A percentile compares a stretch with the other conserved stretches of the same genome.
phyloP scores from a whole-genome alignment of 2,888 invertebrate species.

The Mythimna lalbum region DNA sequence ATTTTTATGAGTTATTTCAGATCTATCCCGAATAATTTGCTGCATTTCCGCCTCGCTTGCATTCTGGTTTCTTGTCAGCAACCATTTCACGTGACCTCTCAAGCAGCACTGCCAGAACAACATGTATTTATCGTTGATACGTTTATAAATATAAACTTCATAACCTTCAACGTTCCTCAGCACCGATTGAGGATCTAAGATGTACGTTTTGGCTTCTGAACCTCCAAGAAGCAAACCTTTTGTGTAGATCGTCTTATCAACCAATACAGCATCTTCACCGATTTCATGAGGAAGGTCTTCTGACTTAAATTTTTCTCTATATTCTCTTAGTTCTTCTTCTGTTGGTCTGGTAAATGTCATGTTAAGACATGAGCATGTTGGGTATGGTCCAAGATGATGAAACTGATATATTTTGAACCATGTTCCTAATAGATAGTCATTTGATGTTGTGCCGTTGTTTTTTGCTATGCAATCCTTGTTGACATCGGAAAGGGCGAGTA shows the following conservation, averaged over 20 bases:
- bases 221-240: constrained; percentile 42
- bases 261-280: constrained; percentile 5
- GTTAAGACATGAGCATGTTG: constrained; percentile 28
- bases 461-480: constrained; percentile 37
- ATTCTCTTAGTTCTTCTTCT: constrained; percentile 20
- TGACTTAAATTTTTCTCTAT: constrained; percentile 28
- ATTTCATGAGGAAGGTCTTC: constrained; percentile 34
- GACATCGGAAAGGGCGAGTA: constrained; percentile 27
- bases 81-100: constrained; percentile 27
- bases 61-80: constrained; percentile 18
- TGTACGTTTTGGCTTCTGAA: constrained; percentile 37
- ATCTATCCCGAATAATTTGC: constrained; percentile 14
- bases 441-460: constrained; percentile 29
- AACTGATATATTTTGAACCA: constrained; percentile 53
- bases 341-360: constrained; percentile 39
- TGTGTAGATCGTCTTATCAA: neutral
- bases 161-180: constrained; percentile 12
- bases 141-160: constrained; percentile 28
- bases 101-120: constrained; percentile 46
- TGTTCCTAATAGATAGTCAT: constrained; percentile 43
- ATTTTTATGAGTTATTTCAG: constrained; percentile 23
- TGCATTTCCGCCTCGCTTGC: constrained; percentile 24
- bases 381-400: neutral
- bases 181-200: constrained; percentile 32
- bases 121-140: constrained; percentile 40